These are phyloP conservation scores for Hipposideros armiger DNA, from an alignment of 2,113 vertebrate genomes.

Conservation along the genomic window DNA sequence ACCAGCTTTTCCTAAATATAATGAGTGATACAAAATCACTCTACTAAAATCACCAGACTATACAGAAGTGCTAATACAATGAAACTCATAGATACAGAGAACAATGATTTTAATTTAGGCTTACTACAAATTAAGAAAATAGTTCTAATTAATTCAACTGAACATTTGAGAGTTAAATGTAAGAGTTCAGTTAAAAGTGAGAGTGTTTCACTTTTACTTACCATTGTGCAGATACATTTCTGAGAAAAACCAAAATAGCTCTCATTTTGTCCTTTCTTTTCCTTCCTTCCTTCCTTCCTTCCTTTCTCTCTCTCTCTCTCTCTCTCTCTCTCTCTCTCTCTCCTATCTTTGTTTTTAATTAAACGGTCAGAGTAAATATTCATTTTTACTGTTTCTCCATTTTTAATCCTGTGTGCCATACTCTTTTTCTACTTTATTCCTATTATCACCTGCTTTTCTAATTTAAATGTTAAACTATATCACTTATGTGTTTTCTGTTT, in stretches of 20 bases:
- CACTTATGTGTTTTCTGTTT: background rate
- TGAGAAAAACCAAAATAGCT: background rate
- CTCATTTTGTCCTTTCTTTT: background rate
- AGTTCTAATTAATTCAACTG: background rate
- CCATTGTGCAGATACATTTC: background rate
- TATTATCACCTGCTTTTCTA: conserved; percentile 5
- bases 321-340: background rate
- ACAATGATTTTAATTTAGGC: conserved; percentile 43
- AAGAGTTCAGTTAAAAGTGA: no score
- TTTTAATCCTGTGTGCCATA: background rate
- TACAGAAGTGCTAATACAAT: conserved; percentile 19
- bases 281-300: no score
- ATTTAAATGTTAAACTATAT: background rate
- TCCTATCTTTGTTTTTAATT: background rate
- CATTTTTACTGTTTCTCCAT: background rate
- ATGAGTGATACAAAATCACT: background rate
- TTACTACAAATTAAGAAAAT: background rate
- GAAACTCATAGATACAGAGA: background rate
- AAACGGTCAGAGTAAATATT: background rate
- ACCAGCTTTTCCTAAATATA: background rate
- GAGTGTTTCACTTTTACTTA: background rate
- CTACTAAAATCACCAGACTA: background rate
- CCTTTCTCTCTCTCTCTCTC: no score
- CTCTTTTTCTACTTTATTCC: background rate
- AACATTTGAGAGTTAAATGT: background rate